phyloP scores from a whole-genome alignment of 1,140 invertebrate genomes.

The Lerema accius region DNA sequence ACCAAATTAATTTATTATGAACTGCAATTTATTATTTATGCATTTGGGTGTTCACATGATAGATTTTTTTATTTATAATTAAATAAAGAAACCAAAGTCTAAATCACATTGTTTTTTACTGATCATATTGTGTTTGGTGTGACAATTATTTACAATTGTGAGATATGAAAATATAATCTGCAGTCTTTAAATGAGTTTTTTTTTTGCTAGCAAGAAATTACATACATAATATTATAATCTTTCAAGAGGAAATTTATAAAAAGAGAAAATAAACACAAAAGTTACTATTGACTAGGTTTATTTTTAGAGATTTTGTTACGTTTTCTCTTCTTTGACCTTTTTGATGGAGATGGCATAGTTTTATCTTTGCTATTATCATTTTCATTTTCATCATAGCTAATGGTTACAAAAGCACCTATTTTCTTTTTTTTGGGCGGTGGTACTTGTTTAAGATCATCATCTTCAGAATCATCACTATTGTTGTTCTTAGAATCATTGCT shows the following conservation, averaged over 20 bases:
- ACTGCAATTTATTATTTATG: slow-evolving; percentile 72
- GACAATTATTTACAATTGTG: slow-evolving; percentile 58
- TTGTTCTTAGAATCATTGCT: slow-evolving; percentile 40
- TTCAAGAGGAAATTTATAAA: slow-evolving; percentile 18
- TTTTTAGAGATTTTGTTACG: slow-evolving; percentile 63
- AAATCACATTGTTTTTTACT: slow-evolving; percentile 72
- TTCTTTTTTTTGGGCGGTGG: slow-evolving; percentile 54
- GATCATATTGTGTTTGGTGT: slow-evolving; percentile 50
- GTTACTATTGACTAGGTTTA: slow-evolving; percentile 47
- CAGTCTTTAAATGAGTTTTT: slow-evolving; percentile 48
- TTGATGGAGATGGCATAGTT: slow-evolving; percentile 47
- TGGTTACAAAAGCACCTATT: slow-evolving; percentile 68
- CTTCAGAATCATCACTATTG: slow-evolving; percentile 50
- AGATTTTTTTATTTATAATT: slow-evolving; percentile 77
- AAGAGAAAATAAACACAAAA: slow-evolving; percentile 35
- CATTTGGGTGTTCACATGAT: slow-evolving; percentile 76
- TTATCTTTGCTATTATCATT: slow-evolving; percentile 40
- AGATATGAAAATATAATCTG: slow-evolving; percentile 61
- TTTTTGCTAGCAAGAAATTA: slow-evolving; percentile 34
- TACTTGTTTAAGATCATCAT: slow-evolving; percentile 29
- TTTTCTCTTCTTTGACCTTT: slow-evolving; percentile 68
- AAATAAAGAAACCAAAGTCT: slow-evolving; percentile 82
- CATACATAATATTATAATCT: no score
- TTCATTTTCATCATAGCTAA: slow-evolving; percentile 66
- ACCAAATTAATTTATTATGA: slow-evolving; percentile 82